These are phyloP conservation scores for Lophius piscatorius DNA, from an alignment of 2,113 vertebrate genomes.

Conservation along the genomic window DNA sequence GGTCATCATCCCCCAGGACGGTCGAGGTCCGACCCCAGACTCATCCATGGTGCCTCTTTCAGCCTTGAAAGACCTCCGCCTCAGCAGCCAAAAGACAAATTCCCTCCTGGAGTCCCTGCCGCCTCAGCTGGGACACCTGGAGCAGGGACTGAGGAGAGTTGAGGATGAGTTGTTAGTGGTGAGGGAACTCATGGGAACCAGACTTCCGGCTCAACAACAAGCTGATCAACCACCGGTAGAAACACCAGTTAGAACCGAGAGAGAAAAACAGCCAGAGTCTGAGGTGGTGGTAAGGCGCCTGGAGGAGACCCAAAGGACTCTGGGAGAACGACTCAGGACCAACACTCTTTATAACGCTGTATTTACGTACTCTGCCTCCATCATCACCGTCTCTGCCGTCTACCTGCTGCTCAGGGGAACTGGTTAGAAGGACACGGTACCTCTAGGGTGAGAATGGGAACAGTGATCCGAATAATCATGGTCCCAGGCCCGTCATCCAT, in stretches of 20 bases:
- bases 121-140: conserved; percentile 45
- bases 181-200: conserved; percentile 63
- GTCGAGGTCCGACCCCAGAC: background rate
- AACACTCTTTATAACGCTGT: conserved; percentile 84
- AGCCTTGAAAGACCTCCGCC: conserved; percentile 51
- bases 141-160: conserved; percentile 36
- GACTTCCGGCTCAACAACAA: conserved; percentile 20
- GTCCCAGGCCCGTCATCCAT: too few species aligned
- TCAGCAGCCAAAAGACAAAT: conserved; percentile 52
- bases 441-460: background rate
- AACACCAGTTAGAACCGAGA: conserved; percentile 24
- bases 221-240: background rate
- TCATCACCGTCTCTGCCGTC: conserved; percentile 84
- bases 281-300: conserved; percentile 79
- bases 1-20: background rate
- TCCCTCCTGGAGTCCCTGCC: conserved; percentile 46
- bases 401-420: conserved; percentile 85
- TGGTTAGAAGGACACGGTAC: conserved; percentile 8
- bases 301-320: conserved; percentile 81
- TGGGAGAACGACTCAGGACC: conserved; percentile 84
- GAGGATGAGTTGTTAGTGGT: conserved; percentile 26
- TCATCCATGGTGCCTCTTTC: conserved; percentile 21
- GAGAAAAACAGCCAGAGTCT: conserved; percentile 41
- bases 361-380: conserved; percentile 81
- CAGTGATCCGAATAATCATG: too few species aligned